Evolutionary conservation across 2,888 invertebrate species (phyloP).

Genomic region (Thysanoteuthis rhombus): DNA sequence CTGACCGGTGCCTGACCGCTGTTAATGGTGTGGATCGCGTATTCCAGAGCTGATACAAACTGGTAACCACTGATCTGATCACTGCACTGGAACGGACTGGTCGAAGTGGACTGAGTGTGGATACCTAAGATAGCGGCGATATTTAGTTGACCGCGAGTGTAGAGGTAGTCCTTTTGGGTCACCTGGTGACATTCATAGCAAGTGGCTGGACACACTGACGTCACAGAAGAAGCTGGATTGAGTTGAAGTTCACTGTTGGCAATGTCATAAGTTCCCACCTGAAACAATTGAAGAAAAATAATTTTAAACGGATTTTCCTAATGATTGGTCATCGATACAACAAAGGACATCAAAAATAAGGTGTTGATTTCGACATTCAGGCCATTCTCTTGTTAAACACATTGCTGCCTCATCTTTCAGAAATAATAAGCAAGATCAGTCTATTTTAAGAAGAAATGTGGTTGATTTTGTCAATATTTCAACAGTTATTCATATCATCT

Average conservation of each 20-base stretch:
- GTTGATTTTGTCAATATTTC: no score
- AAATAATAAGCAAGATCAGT: no score
- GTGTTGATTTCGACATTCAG: no score
- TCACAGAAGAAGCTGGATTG: conserved; percentile 35
- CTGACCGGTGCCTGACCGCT: conserved; percentile 44
- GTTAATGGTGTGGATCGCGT: conserved; percentile 46
- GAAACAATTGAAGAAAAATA: conserved; percentile 33
- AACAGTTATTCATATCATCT: no score
- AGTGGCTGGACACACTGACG: conserved; percentile 43
- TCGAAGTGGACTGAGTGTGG: conserved; percentile 41
- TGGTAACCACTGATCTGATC: conserved; percentile 52
- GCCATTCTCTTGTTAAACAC: no score
- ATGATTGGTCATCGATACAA: not conserved
- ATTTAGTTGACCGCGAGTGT: conserved; percentile 48
- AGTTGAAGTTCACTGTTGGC: conserved; percentile 35
- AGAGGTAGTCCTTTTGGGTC: conserved; percentile 42
- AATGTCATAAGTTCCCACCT: conserved; percentile 50
- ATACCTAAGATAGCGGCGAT: conserved; percentile 55
- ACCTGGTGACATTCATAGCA: conserved; percentile 57
- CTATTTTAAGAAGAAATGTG: no score
- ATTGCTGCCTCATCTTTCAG: no score
- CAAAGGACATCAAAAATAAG: not conserved
- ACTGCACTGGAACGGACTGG: conserved; percentile 48
- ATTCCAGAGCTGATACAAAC: conserved; percentile 50
- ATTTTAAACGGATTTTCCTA: not conserved